Evolutionary conservation across 2,797 vertebrate genomes (phyloP).

Genomic region (Artibeus jamaicensis): DNA sequence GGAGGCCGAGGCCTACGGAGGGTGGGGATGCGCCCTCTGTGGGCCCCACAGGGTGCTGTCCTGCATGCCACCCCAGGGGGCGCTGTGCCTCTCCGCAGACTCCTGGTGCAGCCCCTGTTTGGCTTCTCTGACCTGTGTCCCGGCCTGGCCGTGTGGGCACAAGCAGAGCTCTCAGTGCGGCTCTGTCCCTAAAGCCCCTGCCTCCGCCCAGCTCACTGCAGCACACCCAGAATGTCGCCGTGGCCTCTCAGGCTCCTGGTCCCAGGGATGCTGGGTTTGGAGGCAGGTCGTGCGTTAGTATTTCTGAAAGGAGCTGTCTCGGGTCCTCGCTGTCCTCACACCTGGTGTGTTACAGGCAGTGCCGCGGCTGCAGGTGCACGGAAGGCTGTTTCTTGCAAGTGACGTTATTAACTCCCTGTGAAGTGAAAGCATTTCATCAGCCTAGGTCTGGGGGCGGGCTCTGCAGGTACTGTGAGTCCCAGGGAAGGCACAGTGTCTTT

Average conservation of each 20-base stretch:
- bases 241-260: neutral
- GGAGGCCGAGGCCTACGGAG: neutral
- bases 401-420: neutral
- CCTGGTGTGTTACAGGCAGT: neutral
- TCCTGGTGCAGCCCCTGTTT: accelerated
- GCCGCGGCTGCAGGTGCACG: neutral
- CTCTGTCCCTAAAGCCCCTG: neutral
- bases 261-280: neutral
- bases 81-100: neutral
- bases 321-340: neutral
- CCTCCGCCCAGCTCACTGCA: neutral
- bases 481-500: neutral
- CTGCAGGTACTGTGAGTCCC: neutral
- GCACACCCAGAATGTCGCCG: too few relatives aligned
- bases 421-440: neutral
- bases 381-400: neutral
- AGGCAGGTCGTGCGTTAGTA: neutral
- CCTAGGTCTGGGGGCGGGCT: neutral
- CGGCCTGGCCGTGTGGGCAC: neutral
- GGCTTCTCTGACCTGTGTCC: neutral
- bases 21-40: neutral
- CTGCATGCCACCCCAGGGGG: accelerated
- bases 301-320: neutral
- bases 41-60: too few relatives aligned
- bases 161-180: neutral